Evolutionary conservation across 2,113 vertebrate genomes (phyloP).

Genomic region (Sinocyclocheilus rhinocerous): DNA sequence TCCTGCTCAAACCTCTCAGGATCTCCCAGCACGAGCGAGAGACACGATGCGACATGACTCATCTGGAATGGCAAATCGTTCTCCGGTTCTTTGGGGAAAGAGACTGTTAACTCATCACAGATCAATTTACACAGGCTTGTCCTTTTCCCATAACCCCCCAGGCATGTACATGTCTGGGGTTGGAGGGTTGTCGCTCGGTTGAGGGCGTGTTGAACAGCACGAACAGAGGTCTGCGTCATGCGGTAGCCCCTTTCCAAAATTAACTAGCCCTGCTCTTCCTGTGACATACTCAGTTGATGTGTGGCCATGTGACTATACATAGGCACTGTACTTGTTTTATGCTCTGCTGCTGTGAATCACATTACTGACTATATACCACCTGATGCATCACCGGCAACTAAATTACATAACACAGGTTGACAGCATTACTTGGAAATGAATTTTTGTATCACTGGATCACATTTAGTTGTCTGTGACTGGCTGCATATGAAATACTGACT

Average conservation of each 20-base stretch:
- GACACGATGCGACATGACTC: background rate
- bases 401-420: background rate
- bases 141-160: slow-evolving; percentile 47
- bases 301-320: slow-evolving; percentile 20
- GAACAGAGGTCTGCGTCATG: slow-evolving; percentile 34
- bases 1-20: background rate
- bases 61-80: slow-evolving; percentile 8
- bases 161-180: background rate
- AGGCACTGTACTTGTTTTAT: background rate
- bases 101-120: slow-evolving; percentile 45
- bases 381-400: slow-evolving; percentile 1
- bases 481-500: background rate
- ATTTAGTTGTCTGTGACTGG: background rate
- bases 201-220: slow-evolving; percentile 16
- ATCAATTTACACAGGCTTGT: slow-evolving; percentile 36
- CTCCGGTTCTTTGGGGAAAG: slow-evolving; percentile 25
- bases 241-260: slow-evolving; percentile 34
- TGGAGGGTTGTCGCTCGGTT: slow-evolving; percentile 18
- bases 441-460: slow-evolving; percentile 8
- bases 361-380: background rate
- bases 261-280: slow-evolving; percentile 27
- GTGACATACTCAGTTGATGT: slow-evolving; percentile 36
- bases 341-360: slow-evolving; percentile 19
- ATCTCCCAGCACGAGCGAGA: background rate
- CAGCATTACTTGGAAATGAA: background rate